These are phyloP conservation scores for Pollenia amentaria DNA, from an alignment of 2,888 invertebrate species.

Conservation along the genomic window DNA sequence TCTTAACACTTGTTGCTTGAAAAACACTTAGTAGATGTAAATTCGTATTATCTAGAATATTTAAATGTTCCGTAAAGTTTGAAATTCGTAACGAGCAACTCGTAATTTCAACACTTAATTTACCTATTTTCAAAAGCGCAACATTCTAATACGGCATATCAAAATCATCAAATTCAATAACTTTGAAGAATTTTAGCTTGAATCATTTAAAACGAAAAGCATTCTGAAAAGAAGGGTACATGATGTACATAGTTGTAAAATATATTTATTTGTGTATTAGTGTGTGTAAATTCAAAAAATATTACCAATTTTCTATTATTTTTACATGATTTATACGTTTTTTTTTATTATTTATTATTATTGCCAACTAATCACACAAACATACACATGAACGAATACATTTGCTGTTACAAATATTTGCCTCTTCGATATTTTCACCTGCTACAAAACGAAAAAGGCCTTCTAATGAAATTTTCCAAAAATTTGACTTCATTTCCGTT, in stretches of 20 bases:
- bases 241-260: not conserved
- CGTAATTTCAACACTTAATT: no score
- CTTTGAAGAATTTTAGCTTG: no score
- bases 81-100: no score
- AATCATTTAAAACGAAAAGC: no score
- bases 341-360: not conserved
- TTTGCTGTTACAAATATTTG: conserved; percentile 38
- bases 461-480: conserved; percentile 28
- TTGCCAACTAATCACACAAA: conserved; percentile 18
- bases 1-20: no score
- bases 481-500: conserved; percentile 56
- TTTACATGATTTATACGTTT: conserved; percentile 21
- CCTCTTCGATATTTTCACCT: not conserved
- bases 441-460: not conserved
- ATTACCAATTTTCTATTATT: not conserved
- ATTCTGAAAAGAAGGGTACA: no score
- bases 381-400: conserved; percentile 27
- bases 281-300: not conserved
- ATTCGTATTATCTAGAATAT: no score
- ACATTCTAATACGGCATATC: no score
- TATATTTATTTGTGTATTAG: not conserved
- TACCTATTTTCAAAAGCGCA: no score
- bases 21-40: no score
- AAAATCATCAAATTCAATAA: no score
- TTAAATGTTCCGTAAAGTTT: no score